A percentile compares a stretch with the other conserved stretches of the same genome.
Evolutionary conservation across 2,888 invertebrate species (phyloP).

Genomic region (Hirtodrosophila confusa): DNA sequence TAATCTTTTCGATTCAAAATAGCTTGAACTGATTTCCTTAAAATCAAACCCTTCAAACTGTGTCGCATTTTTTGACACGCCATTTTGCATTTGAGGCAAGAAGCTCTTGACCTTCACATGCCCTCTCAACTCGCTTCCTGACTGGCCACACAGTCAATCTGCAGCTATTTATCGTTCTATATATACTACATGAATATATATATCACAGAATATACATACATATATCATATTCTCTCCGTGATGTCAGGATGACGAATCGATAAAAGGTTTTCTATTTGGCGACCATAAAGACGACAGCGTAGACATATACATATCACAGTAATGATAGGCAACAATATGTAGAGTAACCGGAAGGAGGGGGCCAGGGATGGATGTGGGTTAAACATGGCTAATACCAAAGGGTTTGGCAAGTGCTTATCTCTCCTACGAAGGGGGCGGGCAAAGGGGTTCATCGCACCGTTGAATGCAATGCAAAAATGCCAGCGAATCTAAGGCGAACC

Average conservation of each 20-base stretch:
- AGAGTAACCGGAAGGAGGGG: no score
- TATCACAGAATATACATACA: not conserved
- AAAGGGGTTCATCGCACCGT: not conserved
- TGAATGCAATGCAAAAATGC: constrained; percentile 3
- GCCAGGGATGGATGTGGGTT: not conserved
- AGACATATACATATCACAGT: constrained; percentile 1
- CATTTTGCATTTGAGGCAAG: constrained; percentile 17
- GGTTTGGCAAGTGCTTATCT: constrained; percentile 30
- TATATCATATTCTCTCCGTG: constrained; percentile 30
- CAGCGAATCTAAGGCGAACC: constrained; percentile 15
- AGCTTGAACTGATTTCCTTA: no score
- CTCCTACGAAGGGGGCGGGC: not conserved
- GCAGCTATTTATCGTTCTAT: constrained; percentile 25
- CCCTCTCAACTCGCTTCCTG: constrained; percentile 26
- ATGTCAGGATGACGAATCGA: constrained; percentile 49
- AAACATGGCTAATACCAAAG: constrained; percentile 21
- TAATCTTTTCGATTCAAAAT: no score
- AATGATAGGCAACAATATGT: constrained; percentile 1
- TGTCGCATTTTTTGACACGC: constrained; percentile 23
- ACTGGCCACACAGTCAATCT: constrained; percentile 29
- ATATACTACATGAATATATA: constrained; percentile 6
- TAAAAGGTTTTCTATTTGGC: constrained; percentile 41
- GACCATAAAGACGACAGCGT: constrained; percentile 21
- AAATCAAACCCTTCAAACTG: constrained; percentile 1
- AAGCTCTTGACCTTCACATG: constrained; percentile 41